phyloP scores from a whole-genome alignment of 1,140 invertebrate species.

The Pseudomyrmex sp. region DNA sequence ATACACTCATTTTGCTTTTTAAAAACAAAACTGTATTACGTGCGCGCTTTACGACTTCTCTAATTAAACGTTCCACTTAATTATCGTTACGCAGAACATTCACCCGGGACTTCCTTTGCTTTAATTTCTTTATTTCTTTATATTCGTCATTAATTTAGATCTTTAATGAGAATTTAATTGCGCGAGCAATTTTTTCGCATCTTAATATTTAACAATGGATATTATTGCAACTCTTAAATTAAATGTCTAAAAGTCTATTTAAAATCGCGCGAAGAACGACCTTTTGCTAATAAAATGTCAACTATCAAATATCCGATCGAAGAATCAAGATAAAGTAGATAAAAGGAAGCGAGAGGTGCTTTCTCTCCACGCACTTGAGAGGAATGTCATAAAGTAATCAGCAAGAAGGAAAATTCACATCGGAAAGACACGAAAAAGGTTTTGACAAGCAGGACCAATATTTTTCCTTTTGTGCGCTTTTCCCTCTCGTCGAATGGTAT shows the following conservation, averaged over 20 bases:
- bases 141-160: slow-evolving; percentile 2
- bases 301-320: slow-evolving; percentile 5
- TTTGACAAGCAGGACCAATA: slow-evolving; percentile 24
- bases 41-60: background rate
- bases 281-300: slow-evolving; percentile 28
- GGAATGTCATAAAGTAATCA: slow-evolving; percentile 42
- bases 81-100: background rate
- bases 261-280: slow-evolving; percentile 10
- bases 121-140: slow-evolving; percentile 15
- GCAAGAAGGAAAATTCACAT: slow-evolving; percentile 13
- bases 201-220: slow-evolving; percentile 6
- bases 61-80: background rate
- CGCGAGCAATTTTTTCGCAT: background rate
- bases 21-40: too few species aligned
- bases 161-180: background rate
- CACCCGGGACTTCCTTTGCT: background rate
- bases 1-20: too few species aligned
- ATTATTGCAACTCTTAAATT: slow-evolving; percentile 9
- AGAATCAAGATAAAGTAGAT: too few species aligned
- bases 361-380: background rate
- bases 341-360: background rate
- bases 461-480: slow-evolving; percentile 23
- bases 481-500: background rate
- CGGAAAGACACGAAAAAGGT: slow-evolving; percentile 15
- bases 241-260: background rate